Evolutionary conservation across 1,140 invertebrate genomes (phyloP).

Genomic region (Drosophila littoralis): DNA sequence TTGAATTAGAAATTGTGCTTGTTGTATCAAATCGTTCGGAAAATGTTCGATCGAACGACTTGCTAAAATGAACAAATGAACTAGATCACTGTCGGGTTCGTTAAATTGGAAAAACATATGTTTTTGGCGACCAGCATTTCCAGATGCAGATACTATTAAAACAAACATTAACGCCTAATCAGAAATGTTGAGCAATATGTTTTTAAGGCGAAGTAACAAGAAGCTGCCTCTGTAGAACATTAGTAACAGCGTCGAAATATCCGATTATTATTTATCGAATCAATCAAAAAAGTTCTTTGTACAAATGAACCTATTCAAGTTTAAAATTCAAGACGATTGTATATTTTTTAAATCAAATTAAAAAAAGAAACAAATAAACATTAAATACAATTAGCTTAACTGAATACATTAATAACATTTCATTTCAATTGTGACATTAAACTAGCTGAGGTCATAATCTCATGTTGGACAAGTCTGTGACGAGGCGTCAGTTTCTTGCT

Average conservation of each 20-base stretch:
- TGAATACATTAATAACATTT: background rate
- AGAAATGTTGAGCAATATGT: no score
- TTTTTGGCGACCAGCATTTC: background rate
- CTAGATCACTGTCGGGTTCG: constrained; percentile 2
- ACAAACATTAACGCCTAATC: background rate
- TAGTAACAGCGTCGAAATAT: no score
- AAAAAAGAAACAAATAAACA: background rate
- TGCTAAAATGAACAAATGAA: background rate
- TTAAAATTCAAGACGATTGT: no score
- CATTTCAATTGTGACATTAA: constrained; percentile 49
- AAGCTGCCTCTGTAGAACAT: no score
- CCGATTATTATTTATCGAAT: no score
- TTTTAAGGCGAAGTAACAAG: no score
- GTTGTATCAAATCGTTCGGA: background rate
- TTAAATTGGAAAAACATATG: constrained; percentile 13
- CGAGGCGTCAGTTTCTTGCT: constrained; percentile 28
- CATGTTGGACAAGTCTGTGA: background rate
- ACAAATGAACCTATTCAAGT: no score
- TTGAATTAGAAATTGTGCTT: constrained; percentile 36
- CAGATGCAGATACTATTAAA: no score
- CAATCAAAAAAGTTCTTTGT: no score
- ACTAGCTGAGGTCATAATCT: constrained; percentile 54
- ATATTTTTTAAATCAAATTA: no score
- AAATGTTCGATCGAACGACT: constrained; percentile 12
- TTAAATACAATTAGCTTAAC: no score